Percentiles rank a stretch among this genome's conserved stretches.
Evolutionary conservation across 2,113 vertebrate species (phyloP).

Genomic region (Tyto alba): DNA sequence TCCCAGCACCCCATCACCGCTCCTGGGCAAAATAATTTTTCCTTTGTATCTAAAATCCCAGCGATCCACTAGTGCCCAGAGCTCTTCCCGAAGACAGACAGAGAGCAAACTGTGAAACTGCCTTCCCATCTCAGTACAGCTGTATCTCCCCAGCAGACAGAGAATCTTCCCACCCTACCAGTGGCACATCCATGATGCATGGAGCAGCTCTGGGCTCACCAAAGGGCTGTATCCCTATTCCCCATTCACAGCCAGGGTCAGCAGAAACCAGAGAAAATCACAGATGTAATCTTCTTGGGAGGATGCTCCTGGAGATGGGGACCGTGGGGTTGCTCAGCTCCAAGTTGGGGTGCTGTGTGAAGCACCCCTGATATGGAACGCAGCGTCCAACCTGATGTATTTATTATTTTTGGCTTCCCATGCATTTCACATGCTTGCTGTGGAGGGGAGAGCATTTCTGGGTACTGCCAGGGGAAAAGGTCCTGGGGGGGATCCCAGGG

Average conservation of each 20-base stretch:
- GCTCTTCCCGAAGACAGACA: background rate
- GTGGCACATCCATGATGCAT: rapidly evolving
- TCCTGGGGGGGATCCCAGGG: background rate
- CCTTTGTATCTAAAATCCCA: background rate
- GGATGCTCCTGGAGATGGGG: background rate
- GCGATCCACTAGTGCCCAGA: background rate
- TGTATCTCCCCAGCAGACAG: background rate
- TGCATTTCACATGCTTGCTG: background rate
- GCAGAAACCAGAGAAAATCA: background rate
- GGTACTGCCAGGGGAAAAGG: background rate
- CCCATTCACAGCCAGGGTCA: background rate
- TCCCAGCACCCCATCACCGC: background rate
- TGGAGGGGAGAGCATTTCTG: background rate
- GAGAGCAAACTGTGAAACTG: background rate
- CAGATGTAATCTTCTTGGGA: background rate
- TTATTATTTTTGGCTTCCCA: background rate
- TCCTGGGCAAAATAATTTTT: background rate
- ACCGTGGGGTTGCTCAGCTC: background rate
- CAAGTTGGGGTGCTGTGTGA: background rate
- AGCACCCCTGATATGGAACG: background rate
- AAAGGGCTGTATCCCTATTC: background rate
- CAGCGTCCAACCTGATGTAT: background rate
- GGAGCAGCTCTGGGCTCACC: background rate
- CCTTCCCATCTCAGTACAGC: background rate
- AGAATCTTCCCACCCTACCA: background rate